These are phyloP conservation scores for Phlogophora meticulosa DNA, from an alignment of 2,888 invertebrate genomes.

Conservation along the genomic window DNA sequence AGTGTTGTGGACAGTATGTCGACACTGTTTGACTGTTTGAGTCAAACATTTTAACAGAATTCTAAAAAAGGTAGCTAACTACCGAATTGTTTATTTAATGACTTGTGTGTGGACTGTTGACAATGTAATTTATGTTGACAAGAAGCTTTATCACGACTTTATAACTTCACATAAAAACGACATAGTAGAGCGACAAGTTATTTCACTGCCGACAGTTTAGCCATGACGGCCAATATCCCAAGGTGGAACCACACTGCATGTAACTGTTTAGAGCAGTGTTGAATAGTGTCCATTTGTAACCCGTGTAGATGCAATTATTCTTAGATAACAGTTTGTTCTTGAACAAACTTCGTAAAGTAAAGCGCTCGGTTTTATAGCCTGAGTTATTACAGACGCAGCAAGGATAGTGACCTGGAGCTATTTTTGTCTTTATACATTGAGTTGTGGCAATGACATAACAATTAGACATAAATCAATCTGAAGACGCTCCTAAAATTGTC, in stretches of 20 bases:
- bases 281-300: constrained; percentile 80
- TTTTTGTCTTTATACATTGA: constrained; percentile 42
- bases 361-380: constrained; percentile 52
- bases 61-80: constrained; percentile 52
- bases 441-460: constrained; percentile 60
- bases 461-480: constrained; percentile 56
- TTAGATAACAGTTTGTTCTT: constrained; percentile 70
- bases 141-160: constrained; percentile 37
- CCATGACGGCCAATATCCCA: constrained; percentile 57
- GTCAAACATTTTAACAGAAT: constrained; percentile 52
- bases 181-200: constrained; percentile 49
- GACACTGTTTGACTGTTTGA: constrained; percentile 45
- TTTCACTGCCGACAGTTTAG: constrained; percentile 54
- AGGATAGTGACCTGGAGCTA: constrained; percentile 38
- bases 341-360: constrained; percentile 55
- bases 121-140: constrained; percentile 40
- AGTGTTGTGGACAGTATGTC: constrained; percentile 39
- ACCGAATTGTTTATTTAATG: constrained; percentile 52
- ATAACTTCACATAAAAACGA: constrained; percentile 52
- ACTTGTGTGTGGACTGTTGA: constrained; percentile 19
- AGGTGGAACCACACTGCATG: constrained; percentile 66
- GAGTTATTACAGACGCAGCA: constrained; percentile 35
- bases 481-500: constrained; percentile 48
- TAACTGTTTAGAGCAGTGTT: constrained; percentile 77
- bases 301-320: constrained; percentile 73